A percentile compares a stretch with the other conserved stretches of the same genome.
Conservation (phyloP, 2,888 invertebrate genomes). For the Polyommatus icarus region DNA sequence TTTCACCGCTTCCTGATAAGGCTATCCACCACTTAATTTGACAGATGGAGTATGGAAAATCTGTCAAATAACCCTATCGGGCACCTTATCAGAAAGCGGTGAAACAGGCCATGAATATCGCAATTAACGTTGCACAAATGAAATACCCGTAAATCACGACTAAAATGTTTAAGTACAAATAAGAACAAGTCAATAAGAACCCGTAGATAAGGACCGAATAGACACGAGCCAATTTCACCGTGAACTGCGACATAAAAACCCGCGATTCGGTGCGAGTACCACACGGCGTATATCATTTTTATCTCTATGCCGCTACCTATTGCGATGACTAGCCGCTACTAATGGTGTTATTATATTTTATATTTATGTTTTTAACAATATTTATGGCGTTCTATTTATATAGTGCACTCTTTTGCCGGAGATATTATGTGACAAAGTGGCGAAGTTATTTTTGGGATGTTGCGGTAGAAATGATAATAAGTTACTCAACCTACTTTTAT, state of each 20-base stretch:
- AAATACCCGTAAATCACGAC: background rate
- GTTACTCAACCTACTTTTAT: background rate
- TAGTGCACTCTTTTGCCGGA: background rate
- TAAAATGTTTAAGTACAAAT: slow-evolving; percentile 1
- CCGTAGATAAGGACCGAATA: slow-evolving; percentile 43
- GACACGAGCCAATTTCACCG: slow-evolving; percentile 44
- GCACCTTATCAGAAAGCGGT: too few species aligned
- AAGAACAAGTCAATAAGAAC: slow-evolving; percentile 41
- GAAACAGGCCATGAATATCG: too few species aligned
- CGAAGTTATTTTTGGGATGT: background rate
- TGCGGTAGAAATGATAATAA: background rate
- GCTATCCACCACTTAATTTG: too few species aligned
- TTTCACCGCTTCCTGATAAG: too few species aligned
- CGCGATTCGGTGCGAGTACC: slow-evolving; percentile 49
- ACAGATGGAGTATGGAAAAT: too few species aligned
- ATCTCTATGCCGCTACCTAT: slow-evolving; percentile 79
- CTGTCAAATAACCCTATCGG: too few species aligned
- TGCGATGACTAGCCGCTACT: slow-evolving; percentile 58
- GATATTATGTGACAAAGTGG: background rate
- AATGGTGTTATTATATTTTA: slow-evolving; percentile 35
- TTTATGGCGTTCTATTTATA: slow-evolving; percentile 41
- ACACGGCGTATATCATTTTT: slow-evolving; percentile 78
- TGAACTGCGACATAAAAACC: slow-evolving; percentile 47
- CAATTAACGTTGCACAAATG: background rate
- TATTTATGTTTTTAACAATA: slow-evolving; percentile 41